A percentile compares a stretch with the other conserved stretches of the same genome.
Evolutionary conservation across 1,140 invertebrate genomes (phyloP).

Genomic region (Anoplophora glabripennis): DNA sequence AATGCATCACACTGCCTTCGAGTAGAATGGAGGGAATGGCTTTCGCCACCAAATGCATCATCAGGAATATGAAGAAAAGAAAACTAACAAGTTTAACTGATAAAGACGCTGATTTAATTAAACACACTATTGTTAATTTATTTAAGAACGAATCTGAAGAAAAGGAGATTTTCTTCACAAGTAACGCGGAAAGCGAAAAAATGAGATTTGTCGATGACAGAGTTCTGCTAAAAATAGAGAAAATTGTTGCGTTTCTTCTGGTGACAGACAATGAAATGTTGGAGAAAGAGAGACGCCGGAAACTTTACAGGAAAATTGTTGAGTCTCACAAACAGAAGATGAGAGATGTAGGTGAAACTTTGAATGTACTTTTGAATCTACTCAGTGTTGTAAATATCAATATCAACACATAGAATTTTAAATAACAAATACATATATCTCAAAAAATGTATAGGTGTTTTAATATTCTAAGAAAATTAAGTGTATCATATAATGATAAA

Average conservation of each 20-base stretch:
- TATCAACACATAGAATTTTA: too few relatives aligned
- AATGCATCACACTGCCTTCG: conserved; percentile 20
- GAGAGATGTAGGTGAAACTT: not conserved
- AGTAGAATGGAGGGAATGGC: conserved; percentile 8
- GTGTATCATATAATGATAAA: too few relatives aligned
- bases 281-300: not conserved
- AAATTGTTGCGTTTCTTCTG: not conserved
- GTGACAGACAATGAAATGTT: not conserved
- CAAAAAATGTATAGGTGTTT: too few relatives aligned
- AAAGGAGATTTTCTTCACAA: conserved; percentile 4
- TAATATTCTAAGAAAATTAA: too few relatives aligned
- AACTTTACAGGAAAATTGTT: not conserved
- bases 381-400: not conserved
- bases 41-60: not conserved
- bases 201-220: conserved; percentile 3
- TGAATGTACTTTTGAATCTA: not conserved
- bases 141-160: not conserved
- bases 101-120: not conserved
- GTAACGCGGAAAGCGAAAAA: not conserved
- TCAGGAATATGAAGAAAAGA: not conserved
- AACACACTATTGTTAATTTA: not conserved
- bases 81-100: not conserved
- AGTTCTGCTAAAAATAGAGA: conserved; percentile 4
- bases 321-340: not conserved
- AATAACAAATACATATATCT: too few relatives aligned